Evolutionary conservation across 2,888 invertebrate species (phyloP), one percentile per base, ranked within the genome.

Genomic region (Helleia helle): DNA sequence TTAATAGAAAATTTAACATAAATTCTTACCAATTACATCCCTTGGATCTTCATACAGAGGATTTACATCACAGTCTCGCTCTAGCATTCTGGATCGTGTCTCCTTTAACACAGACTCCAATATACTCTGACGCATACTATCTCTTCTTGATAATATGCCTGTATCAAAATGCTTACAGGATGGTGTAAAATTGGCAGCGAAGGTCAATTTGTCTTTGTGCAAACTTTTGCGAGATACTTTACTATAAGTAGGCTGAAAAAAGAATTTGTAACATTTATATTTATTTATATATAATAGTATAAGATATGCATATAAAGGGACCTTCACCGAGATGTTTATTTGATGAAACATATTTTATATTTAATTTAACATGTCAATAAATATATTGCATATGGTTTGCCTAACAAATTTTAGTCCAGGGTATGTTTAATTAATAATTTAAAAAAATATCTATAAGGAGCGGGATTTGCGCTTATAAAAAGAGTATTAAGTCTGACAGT

Each of bases 41-140:
- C 62, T 68, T 1, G 84, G 83, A 51, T 83, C 83, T 40, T 84
- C 84, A 58, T 84, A 84, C 55, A 72, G 47, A 0, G 71, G 71
- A 49, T 79, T 77, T 14, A 68, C 68, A 14, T 53, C 50, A 27
- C 53, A 51, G 15, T 56, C 57, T 2, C 50, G 56, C n/a, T 58
- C 59, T 25, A 55, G 52, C 42, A 74, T 65, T 31, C 57, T 56
- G 0, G 67, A 59, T 42, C 73, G 73, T 0, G 76, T 73, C 46
- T 59, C 73, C 51, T 58, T 72, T 38, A 66, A 55, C 0, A 80
- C 77, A 3, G 68, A 58, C 13, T 74, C 65, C 28, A 77, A 51
- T 39, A 83, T 80, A 43, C 73, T 69, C 40, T 67, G 67, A 4
- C 70, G 62, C 71, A 79, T 70, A 26, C 67, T 76, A 34, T 65